These are phyloP conservation scores for Oikopleura dioica DNA, from an alignment of 23 tunicate species.

Conservation along the genomic window DNA sequence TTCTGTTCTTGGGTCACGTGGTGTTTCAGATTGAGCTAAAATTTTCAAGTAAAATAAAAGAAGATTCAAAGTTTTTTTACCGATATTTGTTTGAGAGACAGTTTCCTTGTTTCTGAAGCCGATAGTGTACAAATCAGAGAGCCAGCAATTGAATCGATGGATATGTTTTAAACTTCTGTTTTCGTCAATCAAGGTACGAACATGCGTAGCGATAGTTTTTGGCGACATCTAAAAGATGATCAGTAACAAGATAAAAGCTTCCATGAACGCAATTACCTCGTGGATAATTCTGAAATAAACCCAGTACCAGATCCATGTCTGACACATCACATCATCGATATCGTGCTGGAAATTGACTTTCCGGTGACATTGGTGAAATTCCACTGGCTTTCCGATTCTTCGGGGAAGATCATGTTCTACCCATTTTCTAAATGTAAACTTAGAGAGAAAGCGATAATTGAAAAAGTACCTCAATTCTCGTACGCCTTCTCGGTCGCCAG, in stretches of 20 bases:
- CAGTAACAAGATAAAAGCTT: slow-evolving; percentile 3
- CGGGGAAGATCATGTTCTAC: not conserved
- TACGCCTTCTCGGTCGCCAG: slow-evolving; percentile 5
- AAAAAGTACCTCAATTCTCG: not conserved
- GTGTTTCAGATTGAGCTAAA: not conserved
- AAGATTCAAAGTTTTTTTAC: not conserved
- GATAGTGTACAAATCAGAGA: slow-evolving; percentile 61
- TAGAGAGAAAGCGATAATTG: no score
- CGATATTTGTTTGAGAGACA: slow-evolving; percentile 59
- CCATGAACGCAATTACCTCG: slow-evolving; percentile 24
- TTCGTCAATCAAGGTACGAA: slow-evolving; percentile 32
- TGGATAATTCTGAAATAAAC: slow-evolving; percentile 70
- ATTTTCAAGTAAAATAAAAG: no score
- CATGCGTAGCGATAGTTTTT: not conserved
- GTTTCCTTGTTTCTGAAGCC: slow-evolving; percentile 62
- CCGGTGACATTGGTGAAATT: not conserved
- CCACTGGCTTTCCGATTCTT: not conserved
- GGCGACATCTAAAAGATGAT: not conserved
- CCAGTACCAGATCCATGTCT: slow-evolving; percentile 99
- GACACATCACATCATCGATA: slow-evolving; percentile 97
- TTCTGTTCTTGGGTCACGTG: not conserved
- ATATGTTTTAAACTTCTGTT: slow-evolving; percentile 58
- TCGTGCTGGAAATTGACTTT: slow-evolving; percentile 37
- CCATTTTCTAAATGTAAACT: no score
- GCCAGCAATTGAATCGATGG: slow-evolving; percentile 90